These are phyloP conservation scores for Dreissena rostriformis DNA, from an alignment of 1,140 invertebrate genomes.

Conservation along the genomic window DNA sequence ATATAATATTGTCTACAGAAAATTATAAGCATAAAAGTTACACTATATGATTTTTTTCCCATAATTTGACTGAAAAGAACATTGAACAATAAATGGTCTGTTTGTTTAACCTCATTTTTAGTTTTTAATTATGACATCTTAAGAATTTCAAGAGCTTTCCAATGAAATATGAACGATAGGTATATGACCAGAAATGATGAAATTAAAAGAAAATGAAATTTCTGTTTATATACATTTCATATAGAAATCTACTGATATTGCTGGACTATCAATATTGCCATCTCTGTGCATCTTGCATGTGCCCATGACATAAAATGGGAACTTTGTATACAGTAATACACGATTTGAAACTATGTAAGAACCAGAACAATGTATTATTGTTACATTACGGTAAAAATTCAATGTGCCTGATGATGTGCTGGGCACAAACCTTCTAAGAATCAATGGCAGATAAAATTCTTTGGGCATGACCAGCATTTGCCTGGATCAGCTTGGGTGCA, in stretches of 20 bases:
- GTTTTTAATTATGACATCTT: constrained; percentile 25
- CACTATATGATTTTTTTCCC: constrained; percentile 25
- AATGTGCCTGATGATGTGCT: constrained; percentile 17
- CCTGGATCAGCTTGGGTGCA: constrained; percentile 14
- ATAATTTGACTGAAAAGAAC: constrained; percentile 20
- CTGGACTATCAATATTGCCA: constrained; percentile 21
- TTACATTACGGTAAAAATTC: constrained; percentile 20
- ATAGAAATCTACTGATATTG: constrained; percentile 27
- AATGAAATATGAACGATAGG: constrained; percentile 16
- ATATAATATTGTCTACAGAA: constrained; percentile 18
- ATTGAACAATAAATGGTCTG: constrained; percentile 27
- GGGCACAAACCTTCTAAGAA: constrained; percentile 23
- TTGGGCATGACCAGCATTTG: constrained; percentile 20
- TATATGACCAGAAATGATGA: constrained; percentile 17
- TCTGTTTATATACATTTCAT: constrained; percentile 22
- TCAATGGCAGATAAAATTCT: constrained; percentile 24
- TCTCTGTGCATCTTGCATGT: constrained; percentile 21
- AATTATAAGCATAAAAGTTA: constrained; percentile 28
- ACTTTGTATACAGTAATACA: constrained; percentile 17
- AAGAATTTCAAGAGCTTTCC: constrained; percentile 26
- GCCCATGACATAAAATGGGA: constrained; percentile 22
- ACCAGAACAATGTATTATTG: constrained; percentile 19
- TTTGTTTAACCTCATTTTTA: constrained; percentile 22
- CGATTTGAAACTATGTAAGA: constrained; percentile 27
- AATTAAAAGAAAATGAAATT: constrained; percentile 16